phyloP scores from a whole-genome alignment of 2,797 vertebrate species.

The Loriculus beryllinus region DNA sequence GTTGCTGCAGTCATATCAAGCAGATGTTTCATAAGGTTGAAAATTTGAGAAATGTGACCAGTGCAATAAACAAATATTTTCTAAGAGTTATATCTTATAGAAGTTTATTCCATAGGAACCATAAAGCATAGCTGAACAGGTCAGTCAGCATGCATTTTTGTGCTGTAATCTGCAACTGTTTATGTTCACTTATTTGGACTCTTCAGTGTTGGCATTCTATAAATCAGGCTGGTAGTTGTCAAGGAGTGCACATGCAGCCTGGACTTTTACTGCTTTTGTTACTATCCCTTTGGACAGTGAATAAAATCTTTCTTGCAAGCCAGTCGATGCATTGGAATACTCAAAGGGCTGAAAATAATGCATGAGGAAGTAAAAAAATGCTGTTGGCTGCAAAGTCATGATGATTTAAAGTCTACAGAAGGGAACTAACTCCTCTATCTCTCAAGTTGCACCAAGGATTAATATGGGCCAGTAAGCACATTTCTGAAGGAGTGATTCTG shows the following conservation, averaged over 20 bases:
- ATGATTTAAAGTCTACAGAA: not conserved
- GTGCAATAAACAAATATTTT: constrained; percentile 26
- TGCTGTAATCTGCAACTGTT: not conserved
- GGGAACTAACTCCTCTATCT: not conserved
- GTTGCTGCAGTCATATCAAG: constrained; percentile 35
- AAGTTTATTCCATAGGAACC: constrained; percentile 1
- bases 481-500: not conserved
- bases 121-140: not conserved
- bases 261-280: not conserved
- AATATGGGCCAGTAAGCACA: not conserved
- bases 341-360: not conserved
- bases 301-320: not conserved
- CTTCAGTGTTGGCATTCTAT: not conserved
- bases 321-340: not conserved
- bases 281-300: not conserved
- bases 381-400: not conserved
- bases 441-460: not conserved
- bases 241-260: not conserved
- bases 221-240: not conserved
- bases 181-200: not conserved
- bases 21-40: constrained; percentile 31
- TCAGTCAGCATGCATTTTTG: not conserved
- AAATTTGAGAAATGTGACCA: constrained; percentile 15
- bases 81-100: constrained; percentile 18
- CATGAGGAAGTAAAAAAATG: not conserved